Percentiles rank a stretch among this genome's conserved stretches.
phyloP scores from a whole-genome alignment of 2,797 vertebrate genomes.

The Sternarchorhynchus goeldii region DNA sequence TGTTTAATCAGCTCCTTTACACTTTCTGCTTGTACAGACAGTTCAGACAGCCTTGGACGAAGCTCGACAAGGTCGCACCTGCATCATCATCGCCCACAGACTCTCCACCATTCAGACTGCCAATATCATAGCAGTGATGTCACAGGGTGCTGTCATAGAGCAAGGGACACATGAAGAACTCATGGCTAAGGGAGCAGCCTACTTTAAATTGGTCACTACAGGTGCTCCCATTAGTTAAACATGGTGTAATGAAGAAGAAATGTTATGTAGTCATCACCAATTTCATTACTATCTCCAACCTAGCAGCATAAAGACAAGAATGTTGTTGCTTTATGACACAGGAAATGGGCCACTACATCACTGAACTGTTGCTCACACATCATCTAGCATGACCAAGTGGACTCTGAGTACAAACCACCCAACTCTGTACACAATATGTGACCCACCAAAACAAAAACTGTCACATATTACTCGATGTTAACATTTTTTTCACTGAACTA shows the following conservation, averaged over 20 bases:
- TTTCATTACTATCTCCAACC: too few species aligned
- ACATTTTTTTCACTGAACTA: too few species aligned
- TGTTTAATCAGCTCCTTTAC: slow-evolving; percentile 19
- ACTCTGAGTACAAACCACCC: too few species aligned
- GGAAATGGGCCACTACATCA: too few species aligned
- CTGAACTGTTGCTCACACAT: too few species aligned
- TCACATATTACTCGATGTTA: too few species aligned
- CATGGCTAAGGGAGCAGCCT: slow-evolving; percentile 77
- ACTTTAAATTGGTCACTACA: slow-evolving; percentile 81
- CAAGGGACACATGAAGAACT: slow-evolving; percentile 76
- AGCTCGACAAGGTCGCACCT: slow-evolving; percentile 80
- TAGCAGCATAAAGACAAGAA: too few species aligned
- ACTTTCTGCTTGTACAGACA: slow-evolving; percentile 61
- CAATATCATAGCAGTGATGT: slow-evolving; percentile 83
- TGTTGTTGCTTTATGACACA: too few species aligned
- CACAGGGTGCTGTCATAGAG: slow-evolving; percentile 76
- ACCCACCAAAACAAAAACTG: too few species aligned
- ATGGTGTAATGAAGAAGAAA: neutral
- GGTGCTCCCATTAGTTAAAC: slow-evolving; percentile 78
- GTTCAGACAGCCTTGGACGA: slow-evolving; percentile 81
- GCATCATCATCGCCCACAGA: slow-evolving; percentile 82
- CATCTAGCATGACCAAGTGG: too few species aligned
- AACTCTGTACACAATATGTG: too few species aligned
- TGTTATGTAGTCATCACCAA: too few species aligned
- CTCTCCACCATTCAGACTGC: slow-evolving; percentile 81